These are phyloP conservation scores for Balearica regulorum DNA, from an alignment of 2,797 vertebrate species.

Conservation along the genomic window DNA sequence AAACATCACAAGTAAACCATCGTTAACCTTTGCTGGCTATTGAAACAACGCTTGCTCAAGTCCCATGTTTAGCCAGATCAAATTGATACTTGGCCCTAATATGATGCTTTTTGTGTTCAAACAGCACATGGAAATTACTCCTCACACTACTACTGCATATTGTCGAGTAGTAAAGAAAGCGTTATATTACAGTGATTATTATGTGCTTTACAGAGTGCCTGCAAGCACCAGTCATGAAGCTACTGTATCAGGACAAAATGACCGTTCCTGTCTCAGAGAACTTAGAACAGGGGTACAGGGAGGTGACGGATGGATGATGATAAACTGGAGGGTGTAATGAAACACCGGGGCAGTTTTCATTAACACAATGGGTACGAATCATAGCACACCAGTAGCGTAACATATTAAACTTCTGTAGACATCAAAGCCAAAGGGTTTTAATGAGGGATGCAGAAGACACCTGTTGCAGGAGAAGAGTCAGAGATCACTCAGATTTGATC, in stretches of 20 bases:
- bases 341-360: not conserved
- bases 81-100: not conserved
- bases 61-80: not conserved
- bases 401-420: not conserved
- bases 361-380: not conserved
- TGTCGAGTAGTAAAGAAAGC: not conserved
- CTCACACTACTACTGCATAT: not conserved
- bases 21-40: not conserved
- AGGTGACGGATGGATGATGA: not conserved
- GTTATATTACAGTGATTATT: not conserved
- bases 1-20: not conserved
- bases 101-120: not conserved
- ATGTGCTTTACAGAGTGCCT: not conserved
- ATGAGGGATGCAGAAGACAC: not conserved
- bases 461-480: too few species aligned
- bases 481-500: too few species aligned
- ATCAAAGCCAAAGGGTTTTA: not conserved
- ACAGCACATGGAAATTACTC: not conserved
- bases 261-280: not conserved
- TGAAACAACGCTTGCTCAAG: not conserved
- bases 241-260: not conserved
- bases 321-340: not conserved
- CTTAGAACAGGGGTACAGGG: fast-evolving
- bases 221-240: not conserved
- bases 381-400: not conserved